Evolutionary conservation across 2,113 vertebrate genomes (phyloP).

Genomic region (Andinoacara biseriatus): DNA sequence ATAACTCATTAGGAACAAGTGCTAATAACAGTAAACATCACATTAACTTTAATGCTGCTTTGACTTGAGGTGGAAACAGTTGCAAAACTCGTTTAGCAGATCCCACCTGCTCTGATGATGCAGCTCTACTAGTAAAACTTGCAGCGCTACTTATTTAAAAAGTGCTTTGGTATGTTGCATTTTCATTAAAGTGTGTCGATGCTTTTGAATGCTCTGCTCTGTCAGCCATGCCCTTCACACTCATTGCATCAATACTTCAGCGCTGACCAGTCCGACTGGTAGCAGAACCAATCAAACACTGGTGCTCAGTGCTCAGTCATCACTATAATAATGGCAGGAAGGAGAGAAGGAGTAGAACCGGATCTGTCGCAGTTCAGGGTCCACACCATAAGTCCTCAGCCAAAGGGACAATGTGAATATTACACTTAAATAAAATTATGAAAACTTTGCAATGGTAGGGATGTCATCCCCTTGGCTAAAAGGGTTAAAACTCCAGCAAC

Average conservation of each 20-base stretch:
- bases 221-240: neutral
- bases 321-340: neutral
- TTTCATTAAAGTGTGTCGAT: neutral
- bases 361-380: neutral
- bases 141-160: neutral
- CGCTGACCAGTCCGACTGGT: neutral
- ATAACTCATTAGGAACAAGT: neutral
- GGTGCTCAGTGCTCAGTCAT: neutral
- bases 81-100: neutral
- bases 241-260: neutral
- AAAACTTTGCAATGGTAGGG: neutral
- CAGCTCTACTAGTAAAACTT: neutral
- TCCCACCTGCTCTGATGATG: too few species aligned
- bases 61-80: neutral
- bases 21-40: neutral
- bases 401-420: neutral
- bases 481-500: neutral
- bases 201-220: neutral
- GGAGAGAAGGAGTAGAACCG: neutral
- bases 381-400: neutral
- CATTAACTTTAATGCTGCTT: neutral
- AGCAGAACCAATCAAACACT: neutral
- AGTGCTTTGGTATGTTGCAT: neutral
- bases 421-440: neutral
- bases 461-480: neutral